Evolutionary conservation across 2,888 invertebrate species (phyloP).

Genomic region (Cataglyphis cursor): DNA sequence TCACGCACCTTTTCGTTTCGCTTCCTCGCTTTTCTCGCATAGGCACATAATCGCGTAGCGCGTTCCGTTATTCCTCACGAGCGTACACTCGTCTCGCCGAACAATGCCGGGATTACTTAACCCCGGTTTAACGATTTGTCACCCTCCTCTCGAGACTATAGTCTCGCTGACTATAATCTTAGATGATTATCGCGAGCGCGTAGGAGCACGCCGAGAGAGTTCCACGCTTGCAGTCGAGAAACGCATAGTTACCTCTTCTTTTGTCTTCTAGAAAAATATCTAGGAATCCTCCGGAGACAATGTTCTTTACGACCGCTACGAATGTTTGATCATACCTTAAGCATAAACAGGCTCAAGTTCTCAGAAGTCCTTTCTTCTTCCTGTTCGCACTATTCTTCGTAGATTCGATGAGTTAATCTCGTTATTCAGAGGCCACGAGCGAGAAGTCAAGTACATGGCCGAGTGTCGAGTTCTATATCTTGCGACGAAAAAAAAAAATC

Average conservation of each 20-base stretch:
- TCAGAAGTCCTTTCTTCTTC: neutral
- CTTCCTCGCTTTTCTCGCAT: neutral
- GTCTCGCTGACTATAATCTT: neutral
- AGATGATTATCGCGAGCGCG: neutral
- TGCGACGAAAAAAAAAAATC: neutral
- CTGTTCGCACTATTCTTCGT: neutral
- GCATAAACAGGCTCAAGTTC: neutral
- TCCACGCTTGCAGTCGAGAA: neutral
- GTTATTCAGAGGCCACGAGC: neutral
- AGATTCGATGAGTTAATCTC: neutral
- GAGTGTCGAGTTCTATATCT: neutral
- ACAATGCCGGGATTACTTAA: constrained; percentile 45
- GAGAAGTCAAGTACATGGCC: neutral
- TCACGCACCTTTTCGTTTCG: constrained; percentile 23
- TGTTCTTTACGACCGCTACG: neutral
- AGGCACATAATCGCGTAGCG: neutral
- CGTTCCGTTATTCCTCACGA: constrained; percentile 20
- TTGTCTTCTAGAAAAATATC: neutral
- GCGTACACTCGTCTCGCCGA: neutral
- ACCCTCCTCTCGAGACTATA: neutral
- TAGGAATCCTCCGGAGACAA: neutral
- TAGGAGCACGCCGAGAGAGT: neutral
- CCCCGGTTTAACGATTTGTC: constrained; percentile 6
- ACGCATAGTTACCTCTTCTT: neutral
- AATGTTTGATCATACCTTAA: neutral